A percentile compares a stretch with the other conserved stretches of the same genome.
phyloP scores from a whole-genome alignment of 1,140 invertebrate species.

The Pogonus chalceus region DNA sequence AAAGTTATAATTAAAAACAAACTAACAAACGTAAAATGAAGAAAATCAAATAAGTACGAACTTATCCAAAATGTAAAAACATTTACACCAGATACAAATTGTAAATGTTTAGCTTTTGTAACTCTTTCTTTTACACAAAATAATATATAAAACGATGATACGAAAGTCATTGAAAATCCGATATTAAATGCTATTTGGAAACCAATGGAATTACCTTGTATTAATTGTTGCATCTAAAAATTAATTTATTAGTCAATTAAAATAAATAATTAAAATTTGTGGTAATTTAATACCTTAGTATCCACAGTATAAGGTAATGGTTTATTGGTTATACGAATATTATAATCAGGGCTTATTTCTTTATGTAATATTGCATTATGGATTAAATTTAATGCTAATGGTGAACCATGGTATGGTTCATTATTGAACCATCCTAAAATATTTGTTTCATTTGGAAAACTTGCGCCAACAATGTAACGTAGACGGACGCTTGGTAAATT shows the following conservation, averaged over 20 bases:
- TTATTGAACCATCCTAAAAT: conserved; percentile 51
- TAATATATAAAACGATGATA: conserved; percentile 63
- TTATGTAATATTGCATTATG: conserved; percentile 44
- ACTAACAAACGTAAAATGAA: conserved; percentile 49
- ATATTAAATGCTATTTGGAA: conserved; percentile 54
- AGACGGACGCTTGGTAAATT: conserved; percentile 20
- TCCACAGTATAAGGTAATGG: conserved; percentile 49
- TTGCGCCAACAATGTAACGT: conserved; percentile 40
- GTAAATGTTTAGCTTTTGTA: conserved; percentile 50
- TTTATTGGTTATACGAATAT: conserved; percentile 53
- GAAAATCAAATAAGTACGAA: conserved; percentile 61
- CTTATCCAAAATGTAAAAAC: conserved; percentile 60
- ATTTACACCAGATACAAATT: conserved; percentile 65
- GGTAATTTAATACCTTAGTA: conserved; percentile 22
- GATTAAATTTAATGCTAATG: conserved; percentile 49
- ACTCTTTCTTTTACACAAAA: conserved; percentile 53
- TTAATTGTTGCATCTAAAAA: conserved; percentile 37
- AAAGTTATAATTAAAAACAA: conserved; percentile 42
- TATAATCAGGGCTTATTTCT: no score
- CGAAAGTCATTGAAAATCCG: conserved; percentile 57
- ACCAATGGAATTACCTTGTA: conserved; percentile 44
- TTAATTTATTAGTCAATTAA: conserved; percentile 15
- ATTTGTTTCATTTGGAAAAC: conserved; percentile 27
- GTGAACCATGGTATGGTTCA: conserved; percentile 57
- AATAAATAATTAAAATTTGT: conserved; percentile 4